A percentile compares a stretch with the other conserved stretches of the same genome.
Evolutionary conservation across 2,113 vertebrate species (phyloP).

Genomic region (Zapornia atra): DNA sequence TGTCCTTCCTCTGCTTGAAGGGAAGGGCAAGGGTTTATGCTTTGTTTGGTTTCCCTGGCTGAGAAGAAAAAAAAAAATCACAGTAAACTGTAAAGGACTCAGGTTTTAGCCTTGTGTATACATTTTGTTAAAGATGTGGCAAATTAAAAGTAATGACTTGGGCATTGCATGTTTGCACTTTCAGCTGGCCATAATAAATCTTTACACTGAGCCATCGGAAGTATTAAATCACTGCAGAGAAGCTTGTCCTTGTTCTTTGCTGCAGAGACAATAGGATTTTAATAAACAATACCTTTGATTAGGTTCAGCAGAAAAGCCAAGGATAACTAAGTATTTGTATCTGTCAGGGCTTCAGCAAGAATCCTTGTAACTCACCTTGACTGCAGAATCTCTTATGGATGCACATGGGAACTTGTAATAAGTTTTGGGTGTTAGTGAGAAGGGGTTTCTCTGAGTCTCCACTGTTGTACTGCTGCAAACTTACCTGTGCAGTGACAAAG

Average conservation of each 20-base stretch:
- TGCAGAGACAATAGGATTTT: conserved; percentile 36
- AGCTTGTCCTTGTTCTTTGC: conserved; percentile 33
- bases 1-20: neutral
- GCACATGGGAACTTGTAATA: neutral
- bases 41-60: neutral
- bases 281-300: conserved; percentile 60
- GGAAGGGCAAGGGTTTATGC: neutral
- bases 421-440: neutral
- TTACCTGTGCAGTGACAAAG: neutral
- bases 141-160: conserved; percentile 40
- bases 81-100: neutral
- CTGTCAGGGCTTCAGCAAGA: conserved; percentile 6
- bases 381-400: neutral
- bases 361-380: conserved; percentile 45
- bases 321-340: conserved; percentile 2
- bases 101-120: neutral
- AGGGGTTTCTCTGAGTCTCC: neutral
- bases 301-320: conserved; percentile 49
- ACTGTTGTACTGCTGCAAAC: neutral
- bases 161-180: neutral
- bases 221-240: conserved; percentile 21
- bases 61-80: neutral
- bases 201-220: neutral
- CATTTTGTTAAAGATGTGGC: neutral
- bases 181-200: conserved; percentile 39